A percentile compares a stretch with the other conserved stretches of the same genome.
phyloP scores from a whole-genome alignment of 2,797 vertebrate genomes.

The Rhincodon typus region DNA sequence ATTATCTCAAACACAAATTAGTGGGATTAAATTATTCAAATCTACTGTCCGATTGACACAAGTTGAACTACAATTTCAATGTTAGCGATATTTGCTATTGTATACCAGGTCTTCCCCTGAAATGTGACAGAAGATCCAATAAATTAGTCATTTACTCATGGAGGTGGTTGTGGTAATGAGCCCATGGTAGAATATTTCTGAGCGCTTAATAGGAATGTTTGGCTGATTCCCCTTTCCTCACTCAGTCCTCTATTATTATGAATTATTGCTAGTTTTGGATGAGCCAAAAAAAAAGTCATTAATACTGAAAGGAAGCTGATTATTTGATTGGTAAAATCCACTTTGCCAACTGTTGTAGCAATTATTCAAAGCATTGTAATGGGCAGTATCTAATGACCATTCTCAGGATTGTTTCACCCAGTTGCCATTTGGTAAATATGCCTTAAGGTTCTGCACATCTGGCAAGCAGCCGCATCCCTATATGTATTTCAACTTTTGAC shows the following conservation, averaged over 20 bases:
- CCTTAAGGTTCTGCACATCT: not conserved
- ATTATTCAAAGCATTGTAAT: not conserved
- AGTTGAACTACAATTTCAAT: not conserved
- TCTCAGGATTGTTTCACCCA: not conserved
- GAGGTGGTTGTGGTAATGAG: not conserved
- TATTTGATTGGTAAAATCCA: not conserved
- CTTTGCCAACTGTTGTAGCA: not conserved
- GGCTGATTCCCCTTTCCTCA: not conserved
- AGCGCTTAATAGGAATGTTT: not conserved
- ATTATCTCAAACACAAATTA: not conserved
- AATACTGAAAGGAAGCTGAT: not conserved
- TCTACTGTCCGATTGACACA: not conserved
- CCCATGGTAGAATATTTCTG: not conserved
- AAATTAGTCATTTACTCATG: not conserved
- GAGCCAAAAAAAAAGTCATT: not conserved
- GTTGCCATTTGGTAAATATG: not conserved
- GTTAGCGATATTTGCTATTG: not conserved
- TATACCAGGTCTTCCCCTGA: not conserved
- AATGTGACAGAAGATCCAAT: not conserved
- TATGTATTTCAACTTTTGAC: not conserved
- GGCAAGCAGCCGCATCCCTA: not conserved
- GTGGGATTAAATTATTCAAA: not conserved
- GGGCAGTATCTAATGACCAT: not conserved
- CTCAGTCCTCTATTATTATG: not conserved
- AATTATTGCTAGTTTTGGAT: not conserved